Evolutionary conservation across 2,888 invertebrate genomes (phyloP), one percentile per base, ranked within the genome.

Genomic region (Tipula confusa): DNA sequence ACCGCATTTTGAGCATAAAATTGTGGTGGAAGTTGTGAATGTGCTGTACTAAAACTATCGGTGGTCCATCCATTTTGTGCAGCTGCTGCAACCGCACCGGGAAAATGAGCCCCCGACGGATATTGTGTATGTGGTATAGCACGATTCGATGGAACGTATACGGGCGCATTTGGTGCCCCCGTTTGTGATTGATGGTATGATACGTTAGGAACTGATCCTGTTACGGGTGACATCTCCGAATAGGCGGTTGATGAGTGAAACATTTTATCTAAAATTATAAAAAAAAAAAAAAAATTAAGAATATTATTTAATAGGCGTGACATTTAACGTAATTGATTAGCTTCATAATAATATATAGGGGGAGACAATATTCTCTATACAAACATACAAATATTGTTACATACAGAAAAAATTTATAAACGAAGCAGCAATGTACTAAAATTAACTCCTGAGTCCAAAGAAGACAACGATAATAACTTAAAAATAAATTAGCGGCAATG

Each of bases 1-100:
- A 95, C 94, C 88, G 95, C 93, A 89, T 95, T 95, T 89, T 95
- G 95, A 15, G 94, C 93, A 89, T 96, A 96, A 86, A 96, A 95
- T 85, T 94, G 94, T 83, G 89, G 93, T 88, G 88, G 92, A 90
- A 90, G 90, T 85, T 89, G 89, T 2, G 87, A 88, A 85, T 89
- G 89, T 29, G 89, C 87, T 3, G 89, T 87, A 5, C 89, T 88
- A 85, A 89, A 89, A 85, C 91, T 86, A 87, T 92, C 87, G 86
- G 89, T 87, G 0, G 90, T 89, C 90, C 90, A 90, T n/a, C 89
- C 89, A 84, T 89, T 89, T 85, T 90, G 90, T 29, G 88, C 89
- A 13, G 84, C 84, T 83, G 88, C 89, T 83, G 85, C 86, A 85
- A 79, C 86, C 79, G 88, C 89, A 83, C 87, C 89, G 33, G 89